These are phyloP conservation scores for Holacanthella duospinosa DNA, from an alignment of 2,888 invertebrate species.

Conservation along the genomic window DNA sequence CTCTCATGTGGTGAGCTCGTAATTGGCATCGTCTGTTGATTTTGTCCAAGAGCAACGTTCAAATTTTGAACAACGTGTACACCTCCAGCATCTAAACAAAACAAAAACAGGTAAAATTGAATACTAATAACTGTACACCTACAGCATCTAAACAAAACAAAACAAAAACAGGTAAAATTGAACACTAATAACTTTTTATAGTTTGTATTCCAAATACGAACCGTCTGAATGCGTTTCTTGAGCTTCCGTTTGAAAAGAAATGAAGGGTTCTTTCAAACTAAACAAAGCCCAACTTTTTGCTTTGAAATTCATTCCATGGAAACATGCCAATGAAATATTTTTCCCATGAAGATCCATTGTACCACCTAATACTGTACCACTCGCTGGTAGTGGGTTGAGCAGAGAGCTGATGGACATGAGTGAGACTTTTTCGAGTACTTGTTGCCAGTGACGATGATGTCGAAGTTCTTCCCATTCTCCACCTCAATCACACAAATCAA, in stretches of 20 bases:
- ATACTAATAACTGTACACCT: slow-evolving; percentile 50
- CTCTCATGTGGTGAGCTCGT: slow-evolving; percentile 60
- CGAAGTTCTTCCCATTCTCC: slow-evolving; percentile 41
- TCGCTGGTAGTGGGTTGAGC: slow-evolving; percentile 41
- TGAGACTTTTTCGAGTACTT: slow-evolving; percentile 67
- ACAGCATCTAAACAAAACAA: slow-evolving; percentile 43
- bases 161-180: not conserved
- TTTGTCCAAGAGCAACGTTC: slow-evolving; percentile 72
- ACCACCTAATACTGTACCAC: slow-evolving; percentile 72
- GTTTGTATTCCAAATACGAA: slow-evolving; percentile 8
- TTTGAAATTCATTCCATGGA: slow-evolving; percentile 94
- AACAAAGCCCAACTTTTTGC: slow-evolving; percentile 94
- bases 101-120: not conserved
- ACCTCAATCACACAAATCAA: slow-evolving; percentile 11
- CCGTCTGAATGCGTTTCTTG: slow-evolving; percentile 60
- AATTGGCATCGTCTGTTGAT: slow-evolving; percentile 47
- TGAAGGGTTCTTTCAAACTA: slow-evolving; percentile 81
- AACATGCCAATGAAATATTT: slow-evolving; percentile 89
- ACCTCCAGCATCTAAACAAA: slow-evolving; percentile 47
- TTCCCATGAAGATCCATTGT: slow-evolving; percentile 75
- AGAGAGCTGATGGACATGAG: slow-evolving; percentile 59
- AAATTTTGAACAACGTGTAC: slow-evolving; percentile 82
- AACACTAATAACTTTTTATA: slow-evolving; percentile 40
- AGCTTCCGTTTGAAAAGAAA: slow-evolving; percentile 85
- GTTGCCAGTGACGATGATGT: slow-evolving; percentile 92